phyloP scores from a whole-genome alignment of 2,797 vertebrate species.

The Rhynchonycteris naso region DNA sequence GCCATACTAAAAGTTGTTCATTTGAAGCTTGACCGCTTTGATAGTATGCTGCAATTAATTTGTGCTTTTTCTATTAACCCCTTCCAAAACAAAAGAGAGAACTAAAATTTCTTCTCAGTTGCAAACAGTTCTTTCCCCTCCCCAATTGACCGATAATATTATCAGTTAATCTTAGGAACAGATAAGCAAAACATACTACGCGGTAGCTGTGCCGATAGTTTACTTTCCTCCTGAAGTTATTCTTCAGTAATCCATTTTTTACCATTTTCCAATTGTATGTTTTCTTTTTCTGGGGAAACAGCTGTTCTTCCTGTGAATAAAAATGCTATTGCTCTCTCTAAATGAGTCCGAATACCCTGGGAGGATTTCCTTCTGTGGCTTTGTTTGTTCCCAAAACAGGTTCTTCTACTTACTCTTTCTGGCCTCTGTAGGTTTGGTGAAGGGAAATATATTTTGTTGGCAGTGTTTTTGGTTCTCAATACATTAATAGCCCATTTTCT shows the following conservation, averaged over 20 bases:
- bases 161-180: constrained; percentile 6
- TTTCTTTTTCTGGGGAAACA: constrained; percentile 24
- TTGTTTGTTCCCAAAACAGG: constrained; percentile 67
- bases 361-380: constrained; percentile 68
- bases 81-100: constrained; percentile 37
- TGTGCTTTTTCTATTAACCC: constrained; percentile 41
- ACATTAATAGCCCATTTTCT: constrained; percentile 48
- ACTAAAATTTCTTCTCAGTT: not conserved
- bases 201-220: not conserved
- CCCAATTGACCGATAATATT: not conserved
- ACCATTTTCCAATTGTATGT: not conserved
- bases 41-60: not conserved
- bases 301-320: constrained; percentile 61
- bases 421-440: constrained; percentile 24
- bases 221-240: not conserved
- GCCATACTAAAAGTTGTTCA: not conserved
- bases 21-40: constrained; percentile 33
- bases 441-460: constrained; percentile 16
- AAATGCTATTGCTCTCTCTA: constrained; percentile 52
- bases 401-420: constrained; percentile 60
- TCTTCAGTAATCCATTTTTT: not conserved
- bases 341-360: constrained; percentile 18
- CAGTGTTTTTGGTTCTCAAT: constrained; percentile 14
- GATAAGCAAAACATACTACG: not conserved
- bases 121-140: not conserved